Evolutionary conservation across 2,888 invertebrate species (phyloP).

Genomic region (Drosophila infuscata): DNA sequence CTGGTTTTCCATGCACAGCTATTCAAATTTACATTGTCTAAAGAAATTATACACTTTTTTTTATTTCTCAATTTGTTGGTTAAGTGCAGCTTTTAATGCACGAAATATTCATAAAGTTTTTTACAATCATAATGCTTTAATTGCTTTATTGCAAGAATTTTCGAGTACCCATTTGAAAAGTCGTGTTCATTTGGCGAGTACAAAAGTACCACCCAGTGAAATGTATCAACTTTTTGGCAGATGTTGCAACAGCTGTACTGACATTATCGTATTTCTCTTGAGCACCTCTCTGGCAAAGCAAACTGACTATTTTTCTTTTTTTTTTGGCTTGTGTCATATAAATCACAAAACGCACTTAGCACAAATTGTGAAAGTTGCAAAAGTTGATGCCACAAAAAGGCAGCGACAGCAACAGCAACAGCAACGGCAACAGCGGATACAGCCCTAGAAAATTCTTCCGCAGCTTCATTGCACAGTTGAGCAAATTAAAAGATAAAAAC

Average conservation of each 20-base stretch:
- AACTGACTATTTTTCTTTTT: background rate
- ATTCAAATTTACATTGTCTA: conserved; percentile 19
- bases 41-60: conserved; percentile 12
- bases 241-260: conserved; percentile 25
- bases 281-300: background rate
- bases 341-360: conserved; percentile 75
- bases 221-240: conserved; percentile 24
- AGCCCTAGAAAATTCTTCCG: conserved; percentile 48
- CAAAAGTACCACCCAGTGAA: conserved; percentile 19
- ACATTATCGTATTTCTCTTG: conserved; percentile 4
- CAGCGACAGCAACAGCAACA: conserved; percentile 8
- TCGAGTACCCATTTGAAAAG: conserved; percentile 4
- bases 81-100: conserved; percentile 1
- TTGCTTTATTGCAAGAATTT: background rate
- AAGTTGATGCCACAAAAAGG: conserved; percentile 56
- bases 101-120: background rate
- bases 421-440: conserved; percentile 15
- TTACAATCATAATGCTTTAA: background rate
- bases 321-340: conserved; percentile 30
- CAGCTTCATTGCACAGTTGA: conserved; percentile 39
- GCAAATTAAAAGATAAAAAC: conserved; percentile 60
- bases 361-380: conserved; percentile 73
- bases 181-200: too few relatives aligned
- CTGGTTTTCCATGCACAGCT: conserved; percentile 14
- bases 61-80: conserved; percentile 12